phyloP scores from a whole-genome alignment of 1,140 invertebrate genomes.

The Zaprionus kolodkinae region DNA sequence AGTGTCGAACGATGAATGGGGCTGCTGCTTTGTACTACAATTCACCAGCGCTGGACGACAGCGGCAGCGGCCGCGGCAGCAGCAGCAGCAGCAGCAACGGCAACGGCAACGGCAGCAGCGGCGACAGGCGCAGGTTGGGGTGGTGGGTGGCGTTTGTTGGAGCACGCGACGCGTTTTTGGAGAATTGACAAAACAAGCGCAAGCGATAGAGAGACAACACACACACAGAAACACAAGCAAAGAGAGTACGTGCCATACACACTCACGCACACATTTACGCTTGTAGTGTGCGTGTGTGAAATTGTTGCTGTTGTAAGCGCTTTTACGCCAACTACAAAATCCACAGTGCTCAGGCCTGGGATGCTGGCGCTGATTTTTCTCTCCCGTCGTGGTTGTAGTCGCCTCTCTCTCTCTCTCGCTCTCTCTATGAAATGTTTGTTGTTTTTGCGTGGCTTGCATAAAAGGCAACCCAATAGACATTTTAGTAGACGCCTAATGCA shows the following conservation, averaged over 20 bases:
- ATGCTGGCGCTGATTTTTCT: constrained; percentile 41
- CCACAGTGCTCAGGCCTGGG: constrained; percentile 43
- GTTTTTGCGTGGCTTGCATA: constrained; percentile 66
- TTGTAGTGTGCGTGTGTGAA: constrained; percentile 30
- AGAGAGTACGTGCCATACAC: constrained; percentile 42
- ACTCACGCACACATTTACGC: constrained; percentile 1
- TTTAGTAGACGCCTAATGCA: constrained; percentile 43
- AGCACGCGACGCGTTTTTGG: constrained; percentile 69
- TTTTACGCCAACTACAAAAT: constrained; percentile 59
- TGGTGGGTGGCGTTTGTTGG: constrained; percentile 44
- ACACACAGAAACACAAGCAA: constrained; percentile 24
- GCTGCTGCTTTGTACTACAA: constrained; percentile 65
- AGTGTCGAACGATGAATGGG: constrained; percentile 77
- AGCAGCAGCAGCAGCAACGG: constrained; percentile 14
- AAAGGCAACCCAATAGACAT: constrained; percentile 65
- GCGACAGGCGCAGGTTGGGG: constrained; percentile 43
- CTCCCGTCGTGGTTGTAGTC: constrained; percentile 5
- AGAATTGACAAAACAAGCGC: constrained; percentile 75
- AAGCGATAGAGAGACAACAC: constrained; percentile 45
- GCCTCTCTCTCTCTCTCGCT: constrained; percentile 30
- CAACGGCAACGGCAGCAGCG: constrained; percentile 22
- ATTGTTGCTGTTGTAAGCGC: constrained; percentile 63
- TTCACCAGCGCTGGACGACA: constrained; percentile 38
- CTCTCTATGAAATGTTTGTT: constrained; percentile 33
- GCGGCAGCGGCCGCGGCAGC: constrained; percentile 7